Base-by-base conservation (phyloP, 2,888 invertebrate species). In the Falcaria lacertinaria region DNA sequence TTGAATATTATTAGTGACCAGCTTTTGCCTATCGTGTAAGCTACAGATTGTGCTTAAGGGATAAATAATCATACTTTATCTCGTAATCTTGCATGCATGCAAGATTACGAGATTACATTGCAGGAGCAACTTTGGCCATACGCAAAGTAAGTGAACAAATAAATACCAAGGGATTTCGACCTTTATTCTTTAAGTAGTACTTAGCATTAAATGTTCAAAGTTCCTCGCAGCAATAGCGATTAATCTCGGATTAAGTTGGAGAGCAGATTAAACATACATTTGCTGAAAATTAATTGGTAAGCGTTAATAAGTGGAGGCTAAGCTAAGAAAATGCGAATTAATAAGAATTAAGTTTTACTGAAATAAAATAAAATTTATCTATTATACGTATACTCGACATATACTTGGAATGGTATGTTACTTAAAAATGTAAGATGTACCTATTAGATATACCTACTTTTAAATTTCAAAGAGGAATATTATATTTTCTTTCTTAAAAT, bases 251-350 rank as follows among this genome's bases (percentile, higher is more conserved):
- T 52, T 54, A 55, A 56, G 50, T 52, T 50, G 22, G 41, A 28
- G 41, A 44, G 48, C 46, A 54, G 57, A 52, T 60, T 47, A 45
- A 48, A 45, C 54, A 54, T 57, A 60, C 48, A 58, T 57, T 61
- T 53, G 47, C 55, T 54, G 51, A 46, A 53, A 60, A 64, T 64
- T 64, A 60, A 62, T 61, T 55, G 52, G 45, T 41, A 38, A 46
- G 39, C 48, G 46, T 52, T 50, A 51, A 49, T 52, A 46, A 48
- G 51, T 45, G 50, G 44, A 47, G 37, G 38, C 35, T 44, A 41
- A 14, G 43, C 38, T 33, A 8, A 15, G 34, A 34, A 11, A 32
- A 15, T n/a, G 39, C 34, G 34, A 34, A 34, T 33, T 33, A 33
- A 14, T 13, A 6, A 14, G 14, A 13, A 14, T 11, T 4, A 13